Base-by-base conservation (phyloP, 2,888 invertebrate genomes). In the Lampropteryx suffumata region DNA sequence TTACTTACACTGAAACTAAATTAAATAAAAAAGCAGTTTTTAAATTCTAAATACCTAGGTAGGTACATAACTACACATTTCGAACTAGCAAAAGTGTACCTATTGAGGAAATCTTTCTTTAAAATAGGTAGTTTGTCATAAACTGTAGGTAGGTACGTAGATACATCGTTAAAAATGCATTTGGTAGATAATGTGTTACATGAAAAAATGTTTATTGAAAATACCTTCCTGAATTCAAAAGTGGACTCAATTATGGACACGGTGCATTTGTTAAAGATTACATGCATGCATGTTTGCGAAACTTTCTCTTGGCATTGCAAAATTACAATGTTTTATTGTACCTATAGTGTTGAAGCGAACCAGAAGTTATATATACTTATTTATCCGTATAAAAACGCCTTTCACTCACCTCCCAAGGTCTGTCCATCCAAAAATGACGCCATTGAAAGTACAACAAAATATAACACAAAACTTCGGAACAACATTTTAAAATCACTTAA, bases 331-430 rank as follows among this genome's bases (percentile, higher is more conserved):
- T 29, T 27, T 34, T 43, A 60, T 33, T 17, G n/a, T 9, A 3
- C 9, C 6, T 7, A 17, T 33, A 17, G 33, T 7, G 24, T 17
- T 2, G 5, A 33, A 6, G 17, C 10, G 21, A 35, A 24, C 7
- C 8, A 10, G 10, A 35, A 35, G 7, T 6, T 32, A 11, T 32
- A 13, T 2, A 33, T 17, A 21, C 5, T 10, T 47, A 47, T 48
- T 48, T 50, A 51, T 48, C 45, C 46, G 40, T 56, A 64, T 58
- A 73, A 71, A 75, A 71, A 67, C 67, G 43, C 85, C 86, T 86
- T 86, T 88, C 85, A 86, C 88, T 88, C 59, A 87, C 87, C 88
- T 46, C 78, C 74, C 83, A 85, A 84, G 79, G 84, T 82, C 66
- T 86, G 85, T 44, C 81, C 84, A 54, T 79, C 76, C 62, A 80